Base-by-base conservation (phyloP, 2,797 vertebrate species). In the Ficedula albicollis region DNA sequence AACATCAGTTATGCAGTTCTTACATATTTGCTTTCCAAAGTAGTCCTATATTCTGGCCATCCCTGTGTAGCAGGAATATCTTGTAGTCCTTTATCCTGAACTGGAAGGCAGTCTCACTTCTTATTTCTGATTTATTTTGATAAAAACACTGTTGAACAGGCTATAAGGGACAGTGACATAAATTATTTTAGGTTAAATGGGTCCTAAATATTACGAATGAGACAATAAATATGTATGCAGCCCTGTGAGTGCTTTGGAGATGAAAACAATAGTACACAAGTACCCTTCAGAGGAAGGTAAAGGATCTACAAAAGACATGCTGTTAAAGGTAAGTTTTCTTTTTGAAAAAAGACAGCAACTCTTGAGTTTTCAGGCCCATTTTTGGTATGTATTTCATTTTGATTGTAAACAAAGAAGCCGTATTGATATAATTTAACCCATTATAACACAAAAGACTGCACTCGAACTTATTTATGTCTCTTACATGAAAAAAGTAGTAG, bases 101-200 rank as follows among this genome's bases (percentile, higher is more conserved):
- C 21, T 38, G 16, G 60, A 87, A 91, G 11, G 15, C 6, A 87
- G 48, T n/a, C 8, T 15, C 48, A 29, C 2, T 32, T 81, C 69
- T 72, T 59, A 34, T 55, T 87, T 79, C 25, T 14, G 29, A 48
- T 54, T 62, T 52, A 36, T 72, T 76, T 82, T 23, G 20, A 22
- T 38, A 51, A 48, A 7, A 1, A 17, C 2, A 6, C 41, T 1
- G 0, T 51, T 79, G 34, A 76, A 25, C 16, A 59, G 30, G 11
- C 39, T 12, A 2, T 59, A 69, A 59, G 15, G 73, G 22, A 51
- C 32, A 62, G 39, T 32, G 22, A 3, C 27, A 73, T 62, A 21
- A n/a, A 63, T 36, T 56, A 48, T 48, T 93, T 68, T 79, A 62
- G 11, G 41, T 25, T 60, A 27, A 54, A 49, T 32, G 15, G 6